These are phyloP conservation scores for Platysteira castanea DNA, from an alignment of 2,113 vertebrate genomes.

Conservation along the genomic window DNA sequence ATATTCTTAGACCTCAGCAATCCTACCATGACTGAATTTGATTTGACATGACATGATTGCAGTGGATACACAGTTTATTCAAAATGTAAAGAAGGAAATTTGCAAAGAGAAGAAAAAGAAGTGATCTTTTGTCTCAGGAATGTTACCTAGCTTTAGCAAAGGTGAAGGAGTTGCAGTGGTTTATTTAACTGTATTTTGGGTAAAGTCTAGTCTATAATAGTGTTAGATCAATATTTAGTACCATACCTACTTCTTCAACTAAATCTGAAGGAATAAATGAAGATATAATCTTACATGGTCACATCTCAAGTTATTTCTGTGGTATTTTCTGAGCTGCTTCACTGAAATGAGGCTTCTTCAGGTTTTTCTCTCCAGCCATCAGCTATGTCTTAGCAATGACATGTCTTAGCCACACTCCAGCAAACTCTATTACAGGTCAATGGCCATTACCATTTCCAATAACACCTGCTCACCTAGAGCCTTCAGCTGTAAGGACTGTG, in stretches of 20 bases:
- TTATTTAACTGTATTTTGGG: background rate
- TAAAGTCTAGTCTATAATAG: background rate
- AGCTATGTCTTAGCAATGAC: background rate
- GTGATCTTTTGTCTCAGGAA: background rate
- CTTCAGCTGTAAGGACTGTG: background rate
- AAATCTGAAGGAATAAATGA: background rate
- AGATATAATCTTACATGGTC: background rate
- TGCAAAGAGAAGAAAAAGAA: background rate
- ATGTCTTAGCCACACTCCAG: background rate
- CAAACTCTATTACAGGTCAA: conserved; percentile 1
- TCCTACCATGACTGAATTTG: background rate
- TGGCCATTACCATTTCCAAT: background rate
- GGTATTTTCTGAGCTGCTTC: background rate
- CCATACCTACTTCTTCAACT: background rate
- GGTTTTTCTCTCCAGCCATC: background rate
- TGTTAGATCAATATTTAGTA: background rate
- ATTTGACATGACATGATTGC: background rate
- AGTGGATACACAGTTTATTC: background rate
- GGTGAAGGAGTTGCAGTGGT: background rate
- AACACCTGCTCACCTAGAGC: background rate
- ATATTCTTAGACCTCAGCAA: background rate
- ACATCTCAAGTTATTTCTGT: background rate
- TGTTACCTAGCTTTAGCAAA: background rate
- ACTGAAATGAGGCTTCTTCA: background rate
- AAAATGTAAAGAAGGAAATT: background rate